Evolutionary conservation across 2,888 invertebrate species (phyloP), one percentile per base, ranked within the genome.

Genomic region (Latheticus oryzae): DNA sequence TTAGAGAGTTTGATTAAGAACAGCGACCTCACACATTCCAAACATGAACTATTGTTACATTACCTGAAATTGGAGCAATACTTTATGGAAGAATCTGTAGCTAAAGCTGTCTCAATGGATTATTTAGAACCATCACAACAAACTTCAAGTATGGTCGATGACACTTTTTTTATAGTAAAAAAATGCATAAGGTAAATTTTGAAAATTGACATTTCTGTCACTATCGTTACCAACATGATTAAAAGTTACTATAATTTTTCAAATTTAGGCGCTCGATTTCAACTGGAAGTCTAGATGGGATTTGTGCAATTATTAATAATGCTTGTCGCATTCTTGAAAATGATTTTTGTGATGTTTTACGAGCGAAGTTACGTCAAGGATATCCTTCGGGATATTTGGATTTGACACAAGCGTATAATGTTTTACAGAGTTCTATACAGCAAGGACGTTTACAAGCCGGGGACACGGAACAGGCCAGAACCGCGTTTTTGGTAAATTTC

Each of bases 301-400:
- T 94, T 33, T 99, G 99, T 82, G 97, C 95, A 1, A 93, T 96
- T 67, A 88, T 99, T 16, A 99, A 99, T 81, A 95, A 95, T 78
- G 93, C 92, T 2, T 89, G 91, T 67, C 85, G 91, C 0, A 86
- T 91, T 60, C 81, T 99, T 57, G 97, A 98, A 81, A 89, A 90
- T 24, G 90, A 90, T 69, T 92, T 90, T 75, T 85, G 89, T 21
- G 85, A 85, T 60, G 86, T 91, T 32, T 80, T 96, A 33, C 85
- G 87, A 60, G 82, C 84, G 21, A 85, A 89, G 48, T 81, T 97
- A 32, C 86, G 90, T 64, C 86, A 86, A 70, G 93, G 93, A 1
- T 92, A 90, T 76, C 90, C 91, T 0, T 86, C 87, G 0, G 90
- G 90, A 1, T 90, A 90, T 71, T 80, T 90, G 55, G 90, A 90